Evolutionary conservation across 2,113 vertebrate genomes (phyloP), one percentile per base, ranked within the genome.

Genomic region (Cyanistes caeruleus): DNA sequence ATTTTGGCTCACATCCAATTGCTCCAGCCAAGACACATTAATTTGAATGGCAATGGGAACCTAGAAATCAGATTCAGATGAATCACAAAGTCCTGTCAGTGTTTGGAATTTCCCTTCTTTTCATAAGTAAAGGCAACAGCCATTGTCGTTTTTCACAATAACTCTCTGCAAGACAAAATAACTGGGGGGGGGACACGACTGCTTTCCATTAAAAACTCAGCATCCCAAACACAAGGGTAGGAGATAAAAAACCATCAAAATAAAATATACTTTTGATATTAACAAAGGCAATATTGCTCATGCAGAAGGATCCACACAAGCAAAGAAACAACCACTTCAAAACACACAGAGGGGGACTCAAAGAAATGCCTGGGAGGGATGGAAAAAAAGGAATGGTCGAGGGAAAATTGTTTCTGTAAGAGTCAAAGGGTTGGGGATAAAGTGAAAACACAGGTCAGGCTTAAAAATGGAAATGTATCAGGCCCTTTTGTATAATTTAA

Each of bases 51-150:
- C 75, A 80, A 27, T 90, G 58, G 52, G 82, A 94, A 85, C 93
- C 90, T 83, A 77, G 78, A 96, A 96, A 93, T 94, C 91, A 87
- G 81, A 78, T 75, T 96, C 91, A 95, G 93, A 85, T 94, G 93
- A 96, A 95, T 94, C 82, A 89, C 53, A 41, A 6, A 85, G 63
- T 55, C 55, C 16, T 68, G 82, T 24, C 75, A 90, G 73, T 4
- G 72, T 28, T 80, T 17, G 39, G 90, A 89, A 95, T 96, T 97
- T 96, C 94, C 91, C 87, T 93, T 62, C 82, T 91, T 90, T 94
- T 80, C 60, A 15, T 22, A 83, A 95, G 64, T 22, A 41, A 91
- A 96, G 63, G 75, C 82, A 96, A 77, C 35, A 67, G 55, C 63
- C 64, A 94, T 88, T 94, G 90, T 93, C 23, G 5, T 91, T 96